Conservation (phyloP, 2,113 vertebrate species). For the Xyrauchen texanus region DNA sequence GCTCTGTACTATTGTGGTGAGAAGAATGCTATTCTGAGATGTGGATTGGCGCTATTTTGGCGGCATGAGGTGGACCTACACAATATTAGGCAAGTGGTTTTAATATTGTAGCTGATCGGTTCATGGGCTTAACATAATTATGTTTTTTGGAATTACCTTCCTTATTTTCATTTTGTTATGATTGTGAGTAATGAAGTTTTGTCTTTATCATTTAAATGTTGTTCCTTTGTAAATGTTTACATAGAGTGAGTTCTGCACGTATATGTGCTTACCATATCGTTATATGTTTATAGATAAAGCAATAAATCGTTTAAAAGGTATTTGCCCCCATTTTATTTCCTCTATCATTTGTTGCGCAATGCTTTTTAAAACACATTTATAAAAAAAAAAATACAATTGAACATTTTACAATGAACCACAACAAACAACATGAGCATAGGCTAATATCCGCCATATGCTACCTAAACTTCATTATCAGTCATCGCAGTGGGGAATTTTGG, state of each 20-base stretch:
- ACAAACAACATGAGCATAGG: no score
- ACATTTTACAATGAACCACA: no score
- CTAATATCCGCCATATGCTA: no score
- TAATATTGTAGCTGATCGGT: no score
- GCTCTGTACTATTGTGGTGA: no score
- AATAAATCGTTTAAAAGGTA: constrained; percentile 59
- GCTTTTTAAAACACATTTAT: not conserved
- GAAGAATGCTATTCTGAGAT: no score
- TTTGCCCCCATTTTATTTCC: not conserved
- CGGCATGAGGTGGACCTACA: no score
- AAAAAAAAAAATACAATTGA: no score
- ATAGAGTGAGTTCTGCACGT: constrained; percentile 2
- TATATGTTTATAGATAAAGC: constrained; percentile 65
- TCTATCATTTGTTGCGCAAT: not conserved
- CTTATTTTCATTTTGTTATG: constrained; percentile 1
- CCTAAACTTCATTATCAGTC: no score
- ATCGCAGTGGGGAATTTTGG: no score
- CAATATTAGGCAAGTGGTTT: no score
- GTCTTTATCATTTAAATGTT: constrained; percentile 29
- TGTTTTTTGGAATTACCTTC: constrained; percentile 25
- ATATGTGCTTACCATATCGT: constrained; percentile 43
- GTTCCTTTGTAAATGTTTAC: constrained; percentile 55
- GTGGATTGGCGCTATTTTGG: no score
- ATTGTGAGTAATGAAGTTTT: constrained; percentile 13
- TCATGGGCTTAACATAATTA: not conserved